A percentile compares a stretch with the other conserved stretches of the same genome.
These are phyloP conservation scores for Gallinago undulata DNA, from an alignment of 2,113 vertebrate genomes.

Conservation along the genomic window DNA sequence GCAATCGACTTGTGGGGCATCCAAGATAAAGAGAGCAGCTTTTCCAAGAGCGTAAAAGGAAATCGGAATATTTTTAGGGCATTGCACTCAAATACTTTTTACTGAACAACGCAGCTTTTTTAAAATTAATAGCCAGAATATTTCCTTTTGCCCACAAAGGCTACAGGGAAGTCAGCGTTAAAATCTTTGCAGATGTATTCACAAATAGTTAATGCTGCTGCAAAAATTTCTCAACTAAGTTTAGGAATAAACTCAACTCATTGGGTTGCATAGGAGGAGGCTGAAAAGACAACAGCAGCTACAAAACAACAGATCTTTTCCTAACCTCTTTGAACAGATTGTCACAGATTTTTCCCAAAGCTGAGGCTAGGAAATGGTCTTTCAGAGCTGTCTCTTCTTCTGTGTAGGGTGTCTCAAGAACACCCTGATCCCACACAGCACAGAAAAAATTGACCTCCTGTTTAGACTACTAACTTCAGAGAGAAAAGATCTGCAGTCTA, in stretches of 20 bases:
- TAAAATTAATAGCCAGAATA: conserved; percentile 29
- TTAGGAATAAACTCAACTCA: neutral
- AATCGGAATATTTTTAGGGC: neutral
- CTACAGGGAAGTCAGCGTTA: neutral
- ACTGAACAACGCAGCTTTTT: neutral
- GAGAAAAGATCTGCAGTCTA: neutral
- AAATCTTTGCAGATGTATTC: neutral
- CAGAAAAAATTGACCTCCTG: neutral
- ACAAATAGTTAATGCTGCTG: neutral
- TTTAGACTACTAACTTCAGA: neutral
- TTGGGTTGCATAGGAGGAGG: neutral
- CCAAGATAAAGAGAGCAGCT: conserved; percentile 45
- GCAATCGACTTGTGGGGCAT: conserved; percentile 3
- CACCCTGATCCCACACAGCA: neutral
- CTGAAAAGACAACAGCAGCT: neutral
- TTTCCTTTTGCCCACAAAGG: neutral
- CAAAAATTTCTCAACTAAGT: neutral
- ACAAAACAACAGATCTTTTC: neutral
- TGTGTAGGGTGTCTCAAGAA: neutral
- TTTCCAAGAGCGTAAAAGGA: conserved; percentile 19
- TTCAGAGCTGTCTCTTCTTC: neutral
- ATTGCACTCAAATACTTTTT: neutral
- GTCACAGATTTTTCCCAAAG: neutral
- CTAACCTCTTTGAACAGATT: neutral
- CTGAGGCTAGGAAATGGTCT: neutral